A percentile compares a stretch with the other conserved stretches of the same genome.
phyloP scores from a whole-genome alignment of 92 coral and sea anemone species.

The Plumapathes pennacea region DNA sequence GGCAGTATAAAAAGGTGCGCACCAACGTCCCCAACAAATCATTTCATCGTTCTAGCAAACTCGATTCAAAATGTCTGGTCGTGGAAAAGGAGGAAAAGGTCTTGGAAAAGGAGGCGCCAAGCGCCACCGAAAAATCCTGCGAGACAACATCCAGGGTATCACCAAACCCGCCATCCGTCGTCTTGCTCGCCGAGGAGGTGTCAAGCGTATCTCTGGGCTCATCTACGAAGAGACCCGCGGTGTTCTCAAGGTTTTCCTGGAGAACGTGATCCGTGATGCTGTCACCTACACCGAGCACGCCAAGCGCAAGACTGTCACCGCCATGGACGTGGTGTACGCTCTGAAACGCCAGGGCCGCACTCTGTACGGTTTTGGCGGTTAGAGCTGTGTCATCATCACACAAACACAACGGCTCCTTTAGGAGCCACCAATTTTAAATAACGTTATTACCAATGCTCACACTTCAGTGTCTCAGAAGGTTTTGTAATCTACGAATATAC shows the following conservation, averaged over 20 bases:
- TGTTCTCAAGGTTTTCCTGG: slow-evolving; percentile 74
- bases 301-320: slow-evolving; percentile 95
- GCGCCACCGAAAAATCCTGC: slow-evolving; percentile 77
- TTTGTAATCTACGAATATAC: too few relatives aligned
- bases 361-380: slow-evolving; percentile 48
- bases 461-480: too few relatives aligned
- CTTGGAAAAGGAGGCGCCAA: slow-evolving; percentile 91
- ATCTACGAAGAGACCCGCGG: slow-evolving; percentile 90
- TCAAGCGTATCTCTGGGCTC: slow-evolving; percentile 80
- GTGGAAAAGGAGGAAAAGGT: slow-evolving; percentile 86
- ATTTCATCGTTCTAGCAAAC: too few relatives aligned
- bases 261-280: slow-evolving; percentile 89
- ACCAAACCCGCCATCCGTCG: slow-evolving; percentile 90
- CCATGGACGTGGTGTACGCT: slow-evolving; percentile 95
- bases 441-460: neutral
- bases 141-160: slow-evolving; percentile 83
- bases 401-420: slow-evolving; percentile 44
- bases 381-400: too few relatives aligned
- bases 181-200: slow-evolving; percentile 93
- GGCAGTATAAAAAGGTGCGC: too few relatives aligned
- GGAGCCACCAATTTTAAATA: neutral
- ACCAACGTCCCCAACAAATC: too few relatives aligned
- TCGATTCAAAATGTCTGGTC: slow-evolving; percentile 55
- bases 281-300: slow-evolving; percentile 98
- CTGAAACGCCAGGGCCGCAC: slow-evolving; percentile 54